These are phyloP conservation scores for Xiphophorus maculatus DNA, from an alignment of 2,113 vertebrate genomes.

Conservation along the genomic window DNA sequence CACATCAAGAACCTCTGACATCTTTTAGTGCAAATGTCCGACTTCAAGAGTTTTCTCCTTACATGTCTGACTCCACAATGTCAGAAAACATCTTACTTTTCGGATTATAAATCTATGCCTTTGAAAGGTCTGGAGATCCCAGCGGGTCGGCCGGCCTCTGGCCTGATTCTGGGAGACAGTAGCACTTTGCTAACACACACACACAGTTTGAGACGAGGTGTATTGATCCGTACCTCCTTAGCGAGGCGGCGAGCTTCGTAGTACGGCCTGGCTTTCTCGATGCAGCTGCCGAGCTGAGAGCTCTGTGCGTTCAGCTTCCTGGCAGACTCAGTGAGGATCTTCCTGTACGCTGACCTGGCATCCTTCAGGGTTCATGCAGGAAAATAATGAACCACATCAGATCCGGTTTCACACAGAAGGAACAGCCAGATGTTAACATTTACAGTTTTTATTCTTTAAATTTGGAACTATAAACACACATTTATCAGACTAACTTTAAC, in stretches of 20 bases:
- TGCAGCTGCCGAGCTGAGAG: slow-evolving; percentile 90
- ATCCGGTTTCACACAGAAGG: slow-evolving; percentile 14
- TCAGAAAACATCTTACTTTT: too few species aligned
- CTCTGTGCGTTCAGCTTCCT: slow-evolving; percentile 90
- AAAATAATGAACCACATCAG: slow-evolving; percentile 37
- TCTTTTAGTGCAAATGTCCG: too few species aligned
- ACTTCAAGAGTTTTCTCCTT: too few species aligned
- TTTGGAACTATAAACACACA: slow-evolving; percentile 5
- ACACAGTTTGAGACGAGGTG: neutral
- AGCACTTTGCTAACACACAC: neutral
- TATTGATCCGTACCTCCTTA: slow-evolving; percentile 82
- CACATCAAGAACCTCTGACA: too few species aligned
- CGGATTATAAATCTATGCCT: too few species aligned
- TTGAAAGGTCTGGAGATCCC: too few species aligned
- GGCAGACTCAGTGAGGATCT: slow-evolving; percentile 92
- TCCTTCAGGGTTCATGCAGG: slow-evolving; percentile 78
- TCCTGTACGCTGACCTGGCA: slow-evolving; percentile 89
- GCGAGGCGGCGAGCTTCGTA: slow-evolving; percentile 90
- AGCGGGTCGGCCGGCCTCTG: too few species aligned
- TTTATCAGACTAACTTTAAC: too few species aligned
- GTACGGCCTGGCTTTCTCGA: slow-evolving; percentile 92
- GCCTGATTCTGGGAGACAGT: neutral
- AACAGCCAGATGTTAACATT: slow-evolving; percentile 7
- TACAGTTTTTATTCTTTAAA: slow-evolving; percentile 17
- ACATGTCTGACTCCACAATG: too few species aligned